phyloP scores from a whole-genome alignment of 1,140 invertebrate species.

The Drosophila trapezifrons region DNA sequence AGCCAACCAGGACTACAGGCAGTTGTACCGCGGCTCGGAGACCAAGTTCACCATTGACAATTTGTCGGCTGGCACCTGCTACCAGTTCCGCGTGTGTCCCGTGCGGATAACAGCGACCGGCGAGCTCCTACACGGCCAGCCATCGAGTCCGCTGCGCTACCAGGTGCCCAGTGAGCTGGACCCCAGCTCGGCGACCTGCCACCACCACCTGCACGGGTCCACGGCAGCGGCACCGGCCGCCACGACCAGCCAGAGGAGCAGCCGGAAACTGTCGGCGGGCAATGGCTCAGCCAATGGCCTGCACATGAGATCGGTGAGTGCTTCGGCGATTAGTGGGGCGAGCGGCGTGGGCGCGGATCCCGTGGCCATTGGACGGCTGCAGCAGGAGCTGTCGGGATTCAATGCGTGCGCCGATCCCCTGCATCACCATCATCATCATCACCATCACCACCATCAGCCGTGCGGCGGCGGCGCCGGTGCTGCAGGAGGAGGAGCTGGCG shows the following conservation, averaged over 20 bases:
- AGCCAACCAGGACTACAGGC: slow-evolving; percentile 72
- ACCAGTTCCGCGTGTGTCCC: slow-evolving; percentile 89
- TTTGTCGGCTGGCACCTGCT: slow-evolving; percentile 89
- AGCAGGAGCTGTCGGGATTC: slow-evolving; percentile 69
- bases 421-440: slow-evolving; percentile 81
- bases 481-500: background rate
- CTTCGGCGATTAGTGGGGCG: slow-evolving; percentile 71
- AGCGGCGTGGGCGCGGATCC: slow-evolving; percentile 65
- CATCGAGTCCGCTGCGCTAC: slow-evolving; percentile 86
- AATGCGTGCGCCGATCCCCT: slow-evolving; percentile 74
- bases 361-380: slow-evolving; percentile 58
- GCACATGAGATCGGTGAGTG: slow-evolving; percentile 73
- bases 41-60: slow-evolving; percentile 88
- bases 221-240: slow-evolving; percentile 17
- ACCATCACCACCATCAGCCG: slow-evolving; percentile 73
- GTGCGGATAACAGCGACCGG: slow-evolving; percentile 86
- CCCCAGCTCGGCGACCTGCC: slow-evolving; percentile 36
- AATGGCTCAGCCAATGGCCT: slow-evolving; percentile 43
- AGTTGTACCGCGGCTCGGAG: slow-evolving; percentile 90
- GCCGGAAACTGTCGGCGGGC: slow-evolving; percentile 58
- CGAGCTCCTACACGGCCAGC: slow-evolving; percentile 88
- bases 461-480: slow-evolving; percentile 21
- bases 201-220: slow-evolving; percentile 58
- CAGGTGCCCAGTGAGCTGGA: slow-evolving; percentile 73
- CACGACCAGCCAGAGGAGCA: slow-evolving; percentile 56